phyloP scores from a whole-genome alignment of 1,140 invertebrate genomes.

The Diorhabda carinulata region DNA sequence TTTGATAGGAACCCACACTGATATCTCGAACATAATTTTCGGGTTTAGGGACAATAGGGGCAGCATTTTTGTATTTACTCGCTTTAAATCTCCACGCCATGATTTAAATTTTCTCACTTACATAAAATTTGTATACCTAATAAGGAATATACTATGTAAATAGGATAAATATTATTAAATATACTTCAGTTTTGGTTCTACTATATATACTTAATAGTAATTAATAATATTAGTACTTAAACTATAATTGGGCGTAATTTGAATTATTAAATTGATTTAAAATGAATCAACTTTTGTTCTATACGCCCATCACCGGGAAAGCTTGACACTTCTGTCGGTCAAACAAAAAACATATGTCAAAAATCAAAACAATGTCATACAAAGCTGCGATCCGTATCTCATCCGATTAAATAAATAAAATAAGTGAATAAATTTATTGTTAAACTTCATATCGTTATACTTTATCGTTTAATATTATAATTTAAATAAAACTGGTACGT shows the following conservation, averaged over 20 bases:
- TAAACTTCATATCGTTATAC: no score
- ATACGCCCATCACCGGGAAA: slow-evolving; percentile 1
- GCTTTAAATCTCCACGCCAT: slow-evolving; percentile 96
- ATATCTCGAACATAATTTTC: slow-evolving; percentile 88
- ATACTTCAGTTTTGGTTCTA: no score
- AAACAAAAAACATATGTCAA: background rate
- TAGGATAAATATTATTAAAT: background rate
- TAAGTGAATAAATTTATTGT: no score
- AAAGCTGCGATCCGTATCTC: no score
- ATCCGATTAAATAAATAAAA: no score
- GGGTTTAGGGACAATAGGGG: slow-evolving; percentile 86
- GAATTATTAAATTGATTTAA: background rate
- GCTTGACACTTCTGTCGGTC: slow-evolving; percentile 1
- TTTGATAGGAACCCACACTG: slow-evolving; percentile 84
- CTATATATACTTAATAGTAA: background rate
- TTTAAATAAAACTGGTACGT: no score
- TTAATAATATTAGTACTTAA: background rate
- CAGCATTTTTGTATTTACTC: slow-evolving; percentile 95
- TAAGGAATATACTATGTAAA: background rate
- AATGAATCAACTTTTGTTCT: background rate
- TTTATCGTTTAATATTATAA: no score
- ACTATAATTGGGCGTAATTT: background rate
- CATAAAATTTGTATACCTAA: slow-evolving; percentile 1
- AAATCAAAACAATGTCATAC: background rate
- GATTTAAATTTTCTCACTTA: slow-evolving; percentile 1